A percentile compares a stretch with the other conserved stretches of the same genome.
Conservation (phyloP, 2,113 vertebrate species). For the Acinonyx jubatus region DNA sequence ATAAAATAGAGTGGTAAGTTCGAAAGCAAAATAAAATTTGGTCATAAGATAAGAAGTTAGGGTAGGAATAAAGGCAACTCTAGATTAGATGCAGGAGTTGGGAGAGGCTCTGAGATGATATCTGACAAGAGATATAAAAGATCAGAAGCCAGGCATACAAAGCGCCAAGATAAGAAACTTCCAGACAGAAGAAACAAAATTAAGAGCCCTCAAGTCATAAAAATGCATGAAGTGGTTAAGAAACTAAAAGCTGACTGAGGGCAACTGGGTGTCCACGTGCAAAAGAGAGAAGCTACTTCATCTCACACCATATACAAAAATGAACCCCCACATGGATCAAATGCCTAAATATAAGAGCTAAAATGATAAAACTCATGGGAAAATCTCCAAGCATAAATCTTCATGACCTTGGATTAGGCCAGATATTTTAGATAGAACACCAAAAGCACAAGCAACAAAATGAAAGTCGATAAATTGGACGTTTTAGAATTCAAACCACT, state of each 20-base stretch:
- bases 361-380: background rate
- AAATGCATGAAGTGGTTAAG: background rate
- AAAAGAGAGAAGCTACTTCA: background rate
- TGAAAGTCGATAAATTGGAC: background rate
- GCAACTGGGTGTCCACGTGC: background rate
- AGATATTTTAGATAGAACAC: background rate
- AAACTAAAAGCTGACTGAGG: conserved; percentile 4
- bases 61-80: background rate
- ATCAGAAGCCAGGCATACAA: background rate
- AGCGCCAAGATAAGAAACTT: background rate
- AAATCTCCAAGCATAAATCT: background rate
- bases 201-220: background rate
- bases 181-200: conserved; percentile 8
- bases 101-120: background rate
- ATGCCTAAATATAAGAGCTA: background rate
- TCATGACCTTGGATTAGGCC: background rate
- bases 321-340: background rate
- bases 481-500: background rate
- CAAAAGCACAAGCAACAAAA: background rate
- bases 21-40: conserved; percentile 28
- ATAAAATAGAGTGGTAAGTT: background rate
- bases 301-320: background rate
- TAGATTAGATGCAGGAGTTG: background rate
- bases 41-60: background rate
- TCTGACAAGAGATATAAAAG: background rate